phyloP scores from a whole-genome alignment of 2,888 invertebrate genomes.

The Hirudinaria manillensis region DNA sequence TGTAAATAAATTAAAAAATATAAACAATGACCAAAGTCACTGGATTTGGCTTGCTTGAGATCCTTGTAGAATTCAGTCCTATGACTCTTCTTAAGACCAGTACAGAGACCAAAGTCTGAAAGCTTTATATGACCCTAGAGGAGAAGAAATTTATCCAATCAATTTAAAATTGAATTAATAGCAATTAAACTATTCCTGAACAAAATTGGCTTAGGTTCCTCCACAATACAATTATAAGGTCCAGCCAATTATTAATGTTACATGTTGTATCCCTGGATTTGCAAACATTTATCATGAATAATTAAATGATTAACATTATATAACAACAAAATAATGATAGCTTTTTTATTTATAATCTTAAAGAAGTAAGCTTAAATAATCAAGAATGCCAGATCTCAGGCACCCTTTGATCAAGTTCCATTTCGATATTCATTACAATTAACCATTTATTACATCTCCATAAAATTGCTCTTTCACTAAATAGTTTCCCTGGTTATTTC shows the following conservation, averaged over 20 bases:
- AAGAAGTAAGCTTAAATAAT: too few relatives aligned
- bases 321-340: too few relatives aligned
- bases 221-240: neutral
- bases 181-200: neutral
- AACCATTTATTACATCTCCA: too few relatives aligned
- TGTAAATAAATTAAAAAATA: conserved; percentile 1
- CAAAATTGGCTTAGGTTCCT: neutral
- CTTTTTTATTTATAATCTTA: too few relatives aligned
- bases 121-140: conserved; percentile 84
- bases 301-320: too few relatives aligned
- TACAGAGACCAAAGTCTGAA: conserved; percentile 96
- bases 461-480: too few relatives aligned
- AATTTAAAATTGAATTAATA: neutral
- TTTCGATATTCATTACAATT: too few relatives aligned
- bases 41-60: conserved; percentile 65
- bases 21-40: conserved; percentile 76
- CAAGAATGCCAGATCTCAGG: too few relatives aligned
- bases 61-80: conserved; percentile 97
- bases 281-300: too few relatives aligned
- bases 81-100: conserved; percentile 96
- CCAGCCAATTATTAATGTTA: neutral
- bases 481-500: too few relatives aligned
- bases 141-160: neutral
- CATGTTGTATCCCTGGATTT: neutral
- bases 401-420: too few relatives aligned